Evolutionary conservation across 1,140 invertebrate genomes (phyloP), one percentile per base, ranked within the genome.

Genomic region (Octopus bimaculoides): DNA sequence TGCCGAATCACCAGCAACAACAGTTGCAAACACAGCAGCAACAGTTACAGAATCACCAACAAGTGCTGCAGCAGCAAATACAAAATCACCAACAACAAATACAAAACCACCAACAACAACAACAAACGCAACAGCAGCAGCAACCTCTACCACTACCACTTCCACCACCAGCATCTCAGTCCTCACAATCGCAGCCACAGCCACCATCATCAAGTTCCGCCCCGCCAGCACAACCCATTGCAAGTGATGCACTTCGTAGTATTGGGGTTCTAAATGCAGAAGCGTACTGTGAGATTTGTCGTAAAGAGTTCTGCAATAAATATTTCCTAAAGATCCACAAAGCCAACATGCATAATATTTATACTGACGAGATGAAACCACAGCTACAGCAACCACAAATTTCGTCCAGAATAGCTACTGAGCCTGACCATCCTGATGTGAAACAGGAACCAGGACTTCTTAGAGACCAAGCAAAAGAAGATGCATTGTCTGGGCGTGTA

Each of bases 261-360:
- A 86, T 86, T 81, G 83, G 85, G 17, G 82, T 84, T 53, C 79
- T 86, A 9, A 87, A 87, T 75, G 78, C 77, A n/a, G 89, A 87
- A 75, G 84, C 87, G 14, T 98, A 97, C 88, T 98, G 96, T 90
- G 96, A 97, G 86, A 93, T 97, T 75, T 98, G 97, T 88, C 95
- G 95, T 87, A 98, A 98, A 88, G 96, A 98, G 89, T 98, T 98
- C 88, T 97, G 95, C 88, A 98, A 97, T 87, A 91, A 91, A 81
- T 92, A 92, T 82, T 92, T 91, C 80, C 84, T 93, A 41, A 91
- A 92, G 81, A 91, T 92, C 20, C 93, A 93, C 86, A 92, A 92
- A 86, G 91, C 92, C 78, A 92, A 92, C 82, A 92, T 93, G 80
- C 93, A 93, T 88, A 92, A 92, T 41, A 86, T 89, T 8, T 83